phyloP scores from a whole-genome alignment of 2,113 vertebrate species.

The Cololabis saira region DNA sequence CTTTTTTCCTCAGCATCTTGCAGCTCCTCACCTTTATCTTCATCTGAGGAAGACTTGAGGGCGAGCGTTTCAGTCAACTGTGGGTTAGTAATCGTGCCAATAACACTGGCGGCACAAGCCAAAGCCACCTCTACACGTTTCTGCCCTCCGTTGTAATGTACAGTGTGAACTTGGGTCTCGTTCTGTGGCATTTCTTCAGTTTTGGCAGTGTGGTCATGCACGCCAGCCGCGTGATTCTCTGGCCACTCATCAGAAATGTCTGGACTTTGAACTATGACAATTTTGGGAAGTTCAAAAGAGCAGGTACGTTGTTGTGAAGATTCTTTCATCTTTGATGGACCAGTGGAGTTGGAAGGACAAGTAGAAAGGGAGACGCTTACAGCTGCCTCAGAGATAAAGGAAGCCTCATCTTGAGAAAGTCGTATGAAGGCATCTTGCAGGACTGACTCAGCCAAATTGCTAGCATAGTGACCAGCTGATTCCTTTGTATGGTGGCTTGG shows the following conservation, averaged over 20 bases:
- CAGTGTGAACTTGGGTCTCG: conserved; percentile 21
- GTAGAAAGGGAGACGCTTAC: conserved; percentile 77
- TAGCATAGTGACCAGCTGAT: conserved; percentile 90
- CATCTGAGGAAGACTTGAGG: conserved; percentile 76
- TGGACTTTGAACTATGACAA: conserved; percentile 95
- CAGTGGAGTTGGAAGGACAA: conserved; percentile 31
- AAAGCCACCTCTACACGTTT: conserved; percentile 90
- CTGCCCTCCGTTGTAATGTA: conserved; percentile 39
- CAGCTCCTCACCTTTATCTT: conserved; percentile 50
- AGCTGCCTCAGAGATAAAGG: conserved; percentile 83
- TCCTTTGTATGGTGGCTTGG: conserved; percentile 50
- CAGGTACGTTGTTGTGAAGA: conserved; percentile 75
- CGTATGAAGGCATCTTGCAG: conserved; percentile 95
- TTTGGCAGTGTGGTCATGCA: conserved; percentile 66
- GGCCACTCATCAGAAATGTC: conserved; percentile 90
- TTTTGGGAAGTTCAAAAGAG: conserved; percentile 94
- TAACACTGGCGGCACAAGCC: conserved; percentile 91
- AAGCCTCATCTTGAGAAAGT: conserved; percentile 88
- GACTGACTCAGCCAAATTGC: conserved; percentile 93
- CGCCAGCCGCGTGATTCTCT: conserved; percentile 69
- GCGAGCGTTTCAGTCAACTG: conserved; percentile 86
- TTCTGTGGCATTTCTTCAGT: conserved; percentile 59
- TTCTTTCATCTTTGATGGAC: conserved; percentile 67
- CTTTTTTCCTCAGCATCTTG: conserved; percentile 42
- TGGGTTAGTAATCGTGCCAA: conserved; percentile 93